Conservation (phyloP, 2,888 invertebrate species). For the Vandiemenella viatica region DNA sequence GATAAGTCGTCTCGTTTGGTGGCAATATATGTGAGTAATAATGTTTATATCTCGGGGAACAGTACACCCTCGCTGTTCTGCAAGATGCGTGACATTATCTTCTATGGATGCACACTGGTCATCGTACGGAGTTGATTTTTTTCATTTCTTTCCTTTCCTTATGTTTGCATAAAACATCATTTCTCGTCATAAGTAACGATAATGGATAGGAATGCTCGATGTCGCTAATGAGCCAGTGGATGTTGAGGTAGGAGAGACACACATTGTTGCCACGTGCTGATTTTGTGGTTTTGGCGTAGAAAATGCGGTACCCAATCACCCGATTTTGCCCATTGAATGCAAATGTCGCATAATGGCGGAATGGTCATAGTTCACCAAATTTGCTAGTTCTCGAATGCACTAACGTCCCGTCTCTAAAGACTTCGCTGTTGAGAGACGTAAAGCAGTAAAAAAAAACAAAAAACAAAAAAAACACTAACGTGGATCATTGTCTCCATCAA, state of each 20-base stretch:
- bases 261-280: neutral
- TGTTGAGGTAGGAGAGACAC: neutral
- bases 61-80: neutral
- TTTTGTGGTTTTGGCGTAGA: neutral
- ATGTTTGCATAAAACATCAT: neutral
- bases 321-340: neutral
- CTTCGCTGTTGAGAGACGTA: too few species aligned
- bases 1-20: too few species aligned
- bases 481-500: neutral
- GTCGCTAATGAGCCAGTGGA: neutral
- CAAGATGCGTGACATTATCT: neutral
- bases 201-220: neutral
- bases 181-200: neutral
- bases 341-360: too few species aligned
- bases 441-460: too few species aligned
- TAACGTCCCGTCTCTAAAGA: too few species aligned
- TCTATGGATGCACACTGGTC: neutral
- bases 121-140: neutral
- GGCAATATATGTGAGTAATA: neutral
- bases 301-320: neutral
- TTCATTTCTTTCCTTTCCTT: neutral
- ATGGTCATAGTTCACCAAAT: neutral
- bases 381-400: neutral
- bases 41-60: neutral
- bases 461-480: neutral